Percentiles rank a stretch among this genome's conserved stretches.
Evolutionary conservation across 2,797 vertebrate genomes (phyloP).

Genomic region (Serranus cabrilla): DNA sequence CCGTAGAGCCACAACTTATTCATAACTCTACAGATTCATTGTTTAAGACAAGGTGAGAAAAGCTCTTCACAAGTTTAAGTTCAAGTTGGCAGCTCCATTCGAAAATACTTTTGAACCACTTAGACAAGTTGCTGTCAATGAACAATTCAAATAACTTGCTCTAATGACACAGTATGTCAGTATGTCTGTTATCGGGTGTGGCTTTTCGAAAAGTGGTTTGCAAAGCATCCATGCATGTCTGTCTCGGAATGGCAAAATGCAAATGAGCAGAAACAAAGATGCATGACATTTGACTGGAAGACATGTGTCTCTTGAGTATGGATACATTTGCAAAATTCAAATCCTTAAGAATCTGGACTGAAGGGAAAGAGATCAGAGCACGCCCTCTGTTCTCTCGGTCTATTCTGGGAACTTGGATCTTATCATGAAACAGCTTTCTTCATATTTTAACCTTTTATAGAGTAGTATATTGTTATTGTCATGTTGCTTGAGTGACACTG

Average conservation of each 20-base stretch:
- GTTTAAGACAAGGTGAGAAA: no score
- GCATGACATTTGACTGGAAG: conserved; percentile 22
- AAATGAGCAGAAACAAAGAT: not conserved
- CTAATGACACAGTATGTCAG: not conserved
- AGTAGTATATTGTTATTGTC: no score
- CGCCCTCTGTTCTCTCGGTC: not conserved
- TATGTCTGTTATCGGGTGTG: not conserved
- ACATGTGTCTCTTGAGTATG: not conserved
- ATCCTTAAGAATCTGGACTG: not conserved
- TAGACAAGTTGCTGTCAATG: not conserved
- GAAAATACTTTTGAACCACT: not conserved
- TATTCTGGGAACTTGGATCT: not conserved
- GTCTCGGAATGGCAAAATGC: not conserved
- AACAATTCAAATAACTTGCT: not conserved
- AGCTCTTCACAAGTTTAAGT: no score
- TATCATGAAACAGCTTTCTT: not conserved
- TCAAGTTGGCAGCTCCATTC: no score
- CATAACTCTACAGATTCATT: no score
- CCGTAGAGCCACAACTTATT: no score
- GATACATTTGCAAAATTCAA: conserved; percentile 21
- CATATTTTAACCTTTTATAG: not conserved
- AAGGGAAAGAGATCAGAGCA: not conserved
- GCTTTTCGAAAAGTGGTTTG: not conserved
- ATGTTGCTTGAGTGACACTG: not conserved
- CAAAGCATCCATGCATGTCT: not conserved